A percentile compares a stretch with the other conserved stretches of the same genome.
Evolutionary conservation across 2,113 vertebrate species (phyloP).

Genomic region (Siniperca knerii): DNA sequence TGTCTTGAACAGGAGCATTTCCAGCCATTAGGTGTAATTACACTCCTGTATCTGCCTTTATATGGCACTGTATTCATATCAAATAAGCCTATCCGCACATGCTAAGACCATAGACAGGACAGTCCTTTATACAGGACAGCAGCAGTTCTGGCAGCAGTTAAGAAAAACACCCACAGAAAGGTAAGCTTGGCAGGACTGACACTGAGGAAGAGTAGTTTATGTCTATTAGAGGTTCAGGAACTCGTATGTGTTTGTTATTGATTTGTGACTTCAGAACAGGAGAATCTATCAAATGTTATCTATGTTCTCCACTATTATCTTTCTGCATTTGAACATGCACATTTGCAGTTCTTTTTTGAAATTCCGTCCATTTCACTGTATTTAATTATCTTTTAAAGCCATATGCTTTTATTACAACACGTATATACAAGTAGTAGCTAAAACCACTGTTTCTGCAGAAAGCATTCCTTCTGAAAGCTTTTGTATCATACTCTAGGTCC

Average conservation of each 20-base stretch:
- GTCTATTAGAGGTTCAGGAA: constrained; percentile 59
- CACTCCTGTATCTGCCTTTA: constrained; percentile 75
- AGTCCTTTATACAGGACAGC: constrained; percentile 61
- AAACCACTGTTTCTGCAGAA: constrained; percentile 9
- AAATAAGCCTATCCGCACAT: constrained; percentile 70
- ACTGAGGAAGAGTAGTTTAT: constrained; percentile 64
- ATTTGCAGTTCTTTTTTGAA: constrained; percentile 6
- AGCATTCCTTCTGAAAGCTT: background rate
- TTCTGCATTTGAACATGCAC: constrained; percentile 18
- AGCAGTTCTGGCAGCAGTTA: constrained; percentile 60
- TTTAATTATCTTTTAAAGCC: background rate
- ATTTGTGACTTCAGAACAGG: constrained; percentile 64
- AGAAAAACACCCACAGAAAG: constrained; percentile 69
- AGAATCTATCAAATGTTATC: constrained; percentile 60
- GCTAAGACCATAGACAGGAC: constrained; percentile 45
- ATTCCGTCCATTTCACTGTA: background rate
- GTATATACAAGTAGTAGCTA: background rate
- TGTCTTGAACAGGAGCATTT: constrained; percentile 82
- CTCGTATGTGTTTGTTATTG: constrained; percentile 70
- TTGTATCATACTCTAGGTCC: constrained; percentile 15
- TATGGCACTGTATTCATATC: constrained; percentile 78
- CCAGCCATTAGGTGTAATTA: constrained; percentile 84
- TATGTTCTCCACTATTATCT: constrained; percentile 16
- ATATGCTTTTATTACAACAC: background rate
- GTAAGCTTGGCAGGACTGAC: constrained; percentile 43